Conservation (phyloP, 2,888 invertebrate species). For the Acanthacorydalis orientalis region DNA sequence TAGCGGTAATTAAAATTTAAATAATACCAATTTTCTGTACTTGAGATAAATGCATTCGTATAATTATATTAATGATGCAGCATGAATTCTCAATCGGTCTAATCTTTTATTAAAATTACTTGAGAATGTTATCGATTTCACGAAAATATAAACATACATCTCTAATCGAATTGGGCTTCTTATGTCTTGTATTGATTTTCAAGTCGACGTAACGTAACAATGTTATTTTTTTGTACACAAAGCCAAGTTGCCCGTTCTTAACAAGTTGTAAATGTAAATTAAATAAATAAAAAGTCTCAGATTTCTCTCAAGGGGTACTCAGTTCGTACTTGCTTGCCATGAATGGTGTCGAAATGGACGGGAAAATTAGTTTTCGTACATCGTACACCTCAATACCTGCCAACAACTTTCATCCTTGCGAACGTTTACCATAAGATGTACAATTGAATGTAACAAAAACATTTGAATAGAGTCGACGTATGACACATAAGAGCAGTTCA, state of each 20-base stretch:
- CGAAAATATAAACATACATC: not conserved
- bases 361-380: not conserved
- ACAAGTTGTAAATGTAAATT: constrained; percentile 1
- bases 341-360: not conserved
- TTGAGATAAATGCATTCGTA: no score
- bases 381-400: no score
- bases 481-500: no score
- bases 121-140: not conserved
- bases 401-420: no score
- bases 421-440: no score
- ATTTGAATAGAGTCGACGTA: no score
- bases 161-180: not conserved
- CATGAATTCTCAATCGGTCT: no score
- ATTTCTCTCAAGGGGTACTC: constrained; percentile 1
- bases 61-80: no score
- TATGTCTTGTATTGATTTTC: not conserved
- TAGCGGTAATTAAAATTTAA: no score
- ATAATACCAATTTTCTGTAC: no score
- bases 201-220: not conserved
- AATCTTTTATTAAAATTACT: no score
- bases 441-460: no score
- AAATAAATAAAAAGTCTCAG: constrained; percentile 1
- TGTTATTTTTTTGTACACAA: not conserved
- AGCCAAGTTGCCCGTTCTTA: not conserved
- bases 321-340: not conserved